Conservation (phyloP, 2,113 vertebrate genomes). For the Dolichotis patagonum region DNA sequence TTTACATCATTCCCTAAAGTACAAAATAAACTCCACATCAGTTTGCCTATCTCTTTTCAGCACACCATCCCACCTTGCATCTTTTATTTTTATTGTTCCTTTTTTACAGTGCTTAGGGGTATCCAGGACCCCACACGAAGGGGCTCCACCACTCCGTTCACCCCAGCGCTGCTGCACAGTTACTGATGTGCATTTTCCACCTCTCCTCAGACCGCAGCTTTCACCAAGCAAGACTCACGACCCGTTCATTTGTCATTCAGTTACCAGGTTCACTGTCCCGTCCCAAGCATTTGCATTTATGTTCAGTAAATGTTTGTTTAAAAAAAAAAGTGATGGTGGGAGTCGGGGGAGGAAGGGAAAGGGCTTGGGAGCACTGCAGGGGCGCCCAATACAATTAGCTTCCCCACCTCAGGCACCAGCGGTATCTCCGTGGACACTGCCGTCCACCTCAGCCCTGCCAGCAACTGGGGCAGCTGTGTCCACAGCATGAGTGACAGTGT, state of each 20-base stretch:
- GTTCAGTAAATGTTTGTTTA: neutral
- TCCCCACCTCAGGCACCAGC: neutral
- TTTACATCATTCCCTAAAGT: neutral
- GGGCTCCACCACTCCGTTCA: too few relatives aligned
- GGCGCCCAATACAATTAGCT: neutral
- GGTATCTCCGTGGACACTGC: neutral
- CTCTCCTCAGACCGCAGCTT: neutral
- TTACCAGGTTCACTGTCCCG: neutral
- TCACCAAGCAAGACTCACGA: neutral
- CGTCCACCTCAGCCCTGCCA: fast-evolving
- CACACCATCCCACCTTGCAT: neutral
- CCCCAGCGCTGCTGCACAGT: neutral
- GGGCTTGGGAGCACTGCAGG: neutral
- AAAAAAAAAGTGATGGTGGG: neutral
- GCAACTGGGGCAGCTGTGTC: neutral
- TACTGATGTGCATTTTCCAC: neutral
- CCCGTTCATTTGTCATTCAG: neutral
- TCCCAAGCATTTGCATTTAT: neutral
- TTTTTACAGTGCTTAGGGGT: neutral
- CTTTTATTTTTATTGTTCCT: neutral
- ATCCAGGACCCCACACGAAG: neutral
- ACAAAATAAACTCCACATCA: neutral
- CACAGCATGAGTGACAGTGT: neutral
- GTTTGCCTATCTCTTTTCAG: neutral
- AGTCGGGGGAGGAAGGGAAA: fast-evolving